These are phyloP conservation scores for Sparidentex hasta DNA, from an alignment of 2,797 vertebrate species.

Conservation along the genomic window DNA sequence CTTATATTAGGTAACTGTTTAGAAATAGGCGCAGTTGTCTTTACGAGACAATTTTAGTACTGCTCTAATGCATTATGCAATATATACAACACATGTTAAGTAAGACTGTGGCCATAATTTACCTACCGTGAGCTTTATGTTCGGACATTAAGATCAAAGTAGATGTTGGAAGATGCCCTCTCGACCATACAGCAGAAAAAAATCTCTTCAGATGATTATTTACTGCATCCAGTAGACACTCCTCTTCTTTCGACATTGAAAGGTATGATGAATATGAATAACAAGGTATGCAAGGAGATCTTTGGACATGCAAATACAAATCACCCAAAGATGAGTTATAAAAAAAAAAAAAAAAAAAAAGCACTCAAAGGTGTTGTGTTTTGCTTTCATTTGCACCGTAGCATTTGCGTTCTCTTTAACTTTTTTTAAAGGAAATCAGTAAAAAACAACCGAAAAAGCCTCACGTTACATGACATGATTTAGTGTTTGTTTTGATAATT, in stretches of 20 bases:
- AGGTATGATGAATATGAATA: not conserved
- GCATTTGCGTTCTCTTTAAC: not conserved
- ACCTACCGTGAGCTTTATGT: not conserved
- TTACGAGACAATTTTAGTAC: not conserved
- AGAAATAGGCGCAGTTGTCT: not conserved
- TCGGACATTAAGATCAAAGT: conserved; percentile 12
- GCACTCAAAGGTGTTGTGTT: not conserved
- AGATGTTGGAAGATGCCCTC: not conserved
- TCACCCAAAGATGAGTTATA: not conserved
- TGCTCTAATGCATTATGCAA: not conserved
- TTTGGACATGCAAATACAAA: not conserved
- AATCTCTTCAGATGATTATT: not conserved
- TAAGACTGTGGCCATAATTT: not conserved
- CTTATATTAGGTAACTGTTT: not conserved
- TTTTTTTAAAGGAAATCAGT: not conserved
- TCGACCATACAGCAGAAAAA: not conserved
- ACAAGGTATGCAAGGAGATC: not conserved
- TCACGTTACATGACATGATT: not conserved
- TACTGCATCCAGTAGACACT: too few species aligned
- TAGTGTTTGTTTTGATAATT: not conserved
- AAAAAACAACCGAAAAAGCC: not conserved
- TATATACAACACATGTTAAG: not conserved
- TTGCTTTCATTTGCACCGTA: not conserved
- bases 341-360: too few species aligned
- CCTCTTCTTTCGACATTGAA: not conserved